These are phyloP conservation scores for Timandra comae DNA, from an alignment of 2,888 invertebrate genomes.

Conservation along the genomic window DNA sequence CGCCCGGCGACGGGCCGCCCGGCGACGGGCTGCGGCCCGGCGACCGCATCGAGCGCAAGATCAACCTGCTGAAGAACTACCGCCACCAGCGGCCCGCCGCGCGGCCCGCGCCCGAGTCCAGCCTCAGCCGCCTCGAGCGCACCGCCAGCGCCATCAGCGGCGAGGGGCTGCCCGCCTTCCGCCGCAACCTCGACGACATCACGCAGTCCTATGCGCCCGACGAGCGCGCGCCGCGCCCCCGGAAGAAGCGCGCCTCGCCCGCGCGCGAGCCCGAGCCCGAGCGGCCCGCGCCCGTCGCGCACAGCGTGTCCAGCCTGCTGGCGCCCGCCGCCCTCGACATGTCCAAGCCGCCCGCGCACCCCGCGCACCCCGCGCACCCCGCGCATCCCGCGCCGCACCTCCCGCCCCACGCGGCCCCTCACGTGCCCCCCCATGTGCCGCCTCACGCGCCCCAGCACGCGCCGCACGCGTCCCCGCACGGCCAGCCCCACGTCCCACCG, in stretches of 20 bases:
- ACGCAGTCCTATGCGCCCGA: conserved; percentile 69
- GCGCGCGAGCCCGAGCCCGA: too few relatives aligned
- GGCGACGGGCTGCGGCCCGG: conserved; percentile 24
- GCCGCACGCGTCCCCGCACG: conserved; percentile 19
- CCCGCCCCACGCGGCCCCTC: conserved; percentile 2
- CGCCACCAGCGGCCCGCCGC: conserved; percentile 59
- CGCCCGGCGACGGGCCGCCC: conserved; percentile 18
- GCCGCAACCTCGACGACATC: conserved; percentile 67
- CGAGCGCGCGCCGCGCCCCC: conserved; percentile 33
- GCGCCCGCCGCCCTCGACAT: not conserved
- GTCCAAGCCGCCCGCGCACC: conserved; percentile 13
- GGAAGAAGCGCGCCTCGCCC: conserved; percentile 63
- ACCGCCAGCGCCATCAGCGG: conserved; percentile 62
- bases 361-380: conserved; percentile 33
- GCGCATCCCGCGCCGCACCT: conserved; percentile 18
- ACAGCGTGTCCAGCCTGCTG: conserved; percentile 64
- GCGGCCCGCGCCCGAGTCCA: conserved; percentile 58
- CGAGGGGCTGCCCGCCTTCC: conserved; percentile 66
- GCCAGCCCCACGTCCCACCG: conserved; percentile 21
- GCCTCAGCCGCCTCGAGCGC: conserved; percentile 60
- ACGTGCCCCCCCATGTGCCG: too few relatives aligned
- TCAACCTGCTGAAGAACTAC: conserved; percentile 67
- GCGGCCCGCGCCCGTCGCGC: conserved; percentile 47
- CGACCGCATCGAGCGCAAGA: conserved; percentile 53
- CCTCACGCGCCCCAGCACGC: too few relatives aligned